phyloP scores from a whole-genome alignment of 2,113 vertebrate genomes.

The Ranitomeya imitator region DNA sequence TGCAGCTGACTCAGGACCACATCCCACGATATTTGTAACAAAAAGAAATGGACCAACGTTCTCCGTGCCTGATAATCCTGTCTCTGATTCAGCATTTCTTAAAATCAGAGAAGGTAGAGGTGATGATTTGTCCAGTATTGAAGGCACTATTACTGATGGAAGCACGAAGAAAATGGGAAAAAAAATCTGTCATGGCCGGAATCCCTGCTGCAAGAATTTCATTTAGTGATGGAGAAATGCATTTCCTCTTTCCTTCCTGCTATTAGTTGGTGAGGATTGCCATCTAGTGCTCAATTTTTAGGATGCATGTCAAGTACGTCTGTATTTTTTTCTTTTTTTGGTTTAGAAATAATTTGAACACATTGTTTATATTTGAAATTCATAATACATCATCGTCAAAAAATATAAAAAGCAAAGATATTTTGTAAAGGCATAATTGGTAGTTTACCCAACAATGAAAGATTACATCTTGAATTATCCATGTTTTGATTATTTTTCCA shows the following conservation, averaged over 20 bases:
- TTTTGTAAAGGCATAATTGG: too few relatives aligned
- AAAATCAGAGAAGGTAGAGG: neutral
- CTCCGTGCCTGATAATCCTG: neutral
- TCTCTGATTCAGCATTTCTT: constrained; percentile 37
- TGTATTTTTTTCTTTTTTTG: neutral
- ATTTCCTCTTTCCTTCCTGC: neutral
- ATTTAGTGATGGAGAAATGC: constrained; percentile 60
- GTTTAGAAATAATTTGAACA: neutral
- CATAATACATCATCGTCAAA: too few relatives aligned
- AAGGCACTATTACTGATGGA: neutral
- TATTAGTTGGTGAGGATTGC: constrained; percentile 39
- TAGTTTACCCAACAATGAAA: too few relatives aligned
- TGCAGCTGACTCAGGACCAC: constrained; percentile 63
- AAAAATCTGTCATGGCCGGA: constrained; percentile 52
- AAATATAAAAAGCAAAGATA: too few relatives aligned
- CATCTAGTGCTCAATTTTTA: constrained; percentile 20
- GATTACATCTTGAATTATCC: too few relatives aligned
- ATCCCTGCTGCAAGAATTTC: constrained; percentile 71
- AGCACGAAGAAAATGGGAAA: neutral
- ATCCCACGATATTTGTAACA: constrained; percentile 47
- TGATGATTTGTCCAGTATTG: neutral
- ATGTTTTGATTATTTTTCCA: too few relatives aligned
- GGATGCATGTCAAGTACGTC: neutral
- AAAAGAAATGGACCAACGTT: neutral
- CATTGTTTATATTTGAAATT: too few relatives aligned